phyloP scores from a whole-genome alignment of 2,113 vertebrate genomes.

The Steatornis caripensis region DNA sequence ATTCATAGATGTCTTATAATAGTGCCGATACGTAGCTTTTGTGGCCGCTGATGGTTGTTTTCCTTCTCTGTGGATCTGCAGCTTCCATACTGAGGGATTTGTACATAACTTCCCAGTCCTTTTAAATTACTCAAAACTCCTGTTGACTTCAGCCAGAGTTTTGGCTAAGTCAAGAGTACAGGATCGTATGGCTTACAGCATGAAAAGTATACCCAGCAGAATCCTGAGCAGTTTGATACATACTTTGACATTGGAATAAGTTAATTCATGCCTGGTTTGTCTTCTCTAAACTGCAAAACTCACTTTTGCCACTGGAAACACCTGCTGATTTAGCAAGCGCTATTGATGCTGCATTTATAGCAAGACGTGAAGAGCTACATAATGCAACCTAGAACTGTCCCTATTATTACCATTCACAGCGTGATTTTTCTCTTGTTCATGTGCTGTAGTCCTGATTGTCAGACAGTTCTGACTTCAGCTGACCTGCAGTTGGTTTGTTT shows the following conservation, averaged over 20 bases:
- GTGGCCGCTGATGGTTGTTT: background rate
- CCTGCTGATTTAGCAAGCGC: conserved; percentile 9
- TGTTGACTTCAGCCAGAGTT: background rate
- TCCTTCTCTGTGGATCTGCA: background rate
- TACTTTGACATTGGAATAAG: background rate
- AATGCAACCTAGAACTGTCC: background rate
- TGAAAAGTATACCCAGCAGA: background rate
- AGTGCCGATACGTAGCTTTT: background rate
- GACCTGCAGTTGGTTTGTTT: background rate
- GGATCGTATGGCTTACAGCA: background rate
- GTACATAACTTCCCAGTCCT: background rate
- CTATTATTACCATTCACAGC: background rate
- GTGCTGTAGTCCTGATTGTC: background rate
- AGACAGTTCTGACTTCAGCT: background rate
- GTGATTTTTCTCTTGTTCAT: background rate
- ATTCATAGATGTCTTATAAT: background rate
- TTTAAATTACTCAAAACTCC: background rate
- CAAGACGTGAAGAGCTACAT: background rate
- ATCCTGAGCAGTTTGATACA: background rate
- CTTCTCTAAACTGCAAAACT: background rate
- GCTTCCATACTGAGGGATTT: background rate
- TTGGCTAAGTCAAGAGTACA: background rate
- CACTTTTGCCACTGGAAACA: background rate
- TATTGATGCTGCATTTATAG: background rate
- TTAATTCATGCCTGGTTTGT: background rate